Conservation (phyloP, 2,888 invertebrate species). For the Platycheirus rosarum region DNA sequence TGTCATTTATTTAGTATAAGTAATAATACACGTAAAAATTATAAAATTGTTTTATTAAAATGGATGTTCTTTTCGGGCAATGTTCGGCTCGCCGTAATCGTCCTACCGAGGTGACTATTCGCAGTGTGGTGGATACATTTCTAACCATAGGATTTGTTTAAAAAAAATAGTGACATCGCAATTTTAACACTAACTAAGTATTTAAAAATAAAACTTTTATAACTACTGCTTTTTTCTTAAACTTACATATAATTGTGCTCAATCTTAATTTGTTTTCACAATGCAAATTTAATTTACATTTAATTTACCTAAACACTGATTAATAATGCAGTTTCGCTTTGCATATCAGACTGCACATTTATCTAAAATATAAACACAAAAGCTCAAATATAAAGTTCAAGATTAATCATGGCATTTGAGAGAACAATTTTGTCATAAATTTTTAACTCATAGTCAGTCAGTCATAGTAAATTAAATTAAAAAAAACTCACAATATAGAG, state of each 20-base stretch:
- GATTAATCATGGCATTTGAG: conserved; percentile 54
- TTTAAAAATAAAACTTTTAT: no score
- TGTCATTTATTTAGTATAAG: no score
- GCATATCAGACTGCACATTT: conserved; percentile 44
- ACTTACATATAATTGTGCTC: conserved; percentile 33
- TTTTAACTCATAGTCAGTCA: conserved; percentile 8
- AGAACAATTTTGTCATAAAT: not conserved
- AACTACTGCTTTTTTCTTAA: not conserved
- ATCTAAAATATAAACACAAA: conserved; percentile 25
- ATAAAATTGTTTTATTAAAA: no score
- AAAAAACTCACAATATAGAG: conserved; percentile 20
- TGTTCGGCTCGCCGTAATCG: no score
- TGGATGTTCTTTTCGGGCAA: no score
- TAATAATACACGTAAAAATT: no score
- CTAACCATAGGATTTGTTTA: no score
- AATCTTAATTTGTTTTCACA: conserved; percentile 53
- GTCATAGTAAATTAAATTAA: conserved; percentile 8
- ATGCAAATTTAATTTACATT: conserved; percentile 15
- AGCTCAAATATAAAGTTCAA: conserved; percentile 67
- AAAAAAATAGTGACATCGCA: no score
- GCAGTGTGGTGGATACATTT: no score
- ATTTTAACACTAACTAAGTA: no score
- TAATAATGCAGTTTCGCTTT: conserved; percentile 55
- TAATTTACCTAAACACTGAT: conserved; percentile 43
- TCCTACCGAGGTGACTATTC: no score